A percentile compares a stretch with the other conserved stretches of the same genome.
phyloP scores from a whole-genome alignment of 2,113 vertebrate species.

The Laticauda laticaudata region DNA sequence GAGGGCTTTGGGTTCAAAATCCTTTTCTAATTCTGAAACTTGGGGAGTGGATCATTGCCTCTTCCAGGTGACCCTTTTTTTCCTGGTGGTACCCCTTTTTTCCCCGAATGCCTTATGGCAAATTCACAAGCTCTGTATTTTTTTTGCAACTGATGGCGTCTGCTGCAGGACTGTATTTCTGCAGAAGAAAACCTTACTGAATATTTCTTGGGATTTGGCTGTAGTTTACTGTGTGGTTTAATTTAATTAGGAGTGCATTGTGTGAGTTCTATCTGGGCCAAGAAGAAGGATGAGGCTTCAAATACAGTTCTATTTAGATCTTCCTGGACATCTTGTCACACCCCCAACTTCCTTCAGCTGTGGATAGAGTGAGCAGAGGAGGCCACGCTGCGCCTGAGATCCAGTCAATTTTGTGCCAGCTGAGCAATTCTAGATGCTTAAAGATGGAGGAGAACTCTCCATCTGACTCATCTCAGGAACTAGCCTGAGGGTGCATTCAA shows the following conservation, averaged over 20 bases:
- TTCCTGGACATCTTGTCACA: not conserved
- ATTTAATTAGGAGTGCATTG: not conserved
- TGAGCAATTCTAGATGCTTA: not conserved
- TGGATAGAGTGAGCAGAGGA: not conserved
- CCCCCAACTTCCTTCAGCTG: not conserved
- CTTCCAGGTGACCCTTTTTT: too few relatives aligned
- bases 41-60: not conserved
- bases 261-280: not conserved
- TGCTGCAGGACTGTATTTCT: not conserved
- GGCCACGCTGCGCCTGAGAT: not conserved
- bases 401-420: not conserved
- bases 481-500: not conserved
- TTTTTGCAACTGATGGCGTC: not conserved
- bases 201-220: not conserved
- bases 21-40: not conserved
- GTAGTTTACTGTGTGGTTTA: not conserved
- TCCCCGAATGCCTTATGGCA: not conserved
- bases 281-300: not conserved
- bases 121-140: not conserved
- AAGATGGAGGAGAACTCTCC: not conserved
- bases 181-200: not conserved
- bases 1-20: not conserved
- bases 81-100: not conserved
- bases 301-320: not conserved
- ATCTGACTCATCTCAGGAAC: not conserved